phyloP scores from a whole-genome alignment of 2,888 invertebrate genomes.

The Bellardia bayeri region DNA sequence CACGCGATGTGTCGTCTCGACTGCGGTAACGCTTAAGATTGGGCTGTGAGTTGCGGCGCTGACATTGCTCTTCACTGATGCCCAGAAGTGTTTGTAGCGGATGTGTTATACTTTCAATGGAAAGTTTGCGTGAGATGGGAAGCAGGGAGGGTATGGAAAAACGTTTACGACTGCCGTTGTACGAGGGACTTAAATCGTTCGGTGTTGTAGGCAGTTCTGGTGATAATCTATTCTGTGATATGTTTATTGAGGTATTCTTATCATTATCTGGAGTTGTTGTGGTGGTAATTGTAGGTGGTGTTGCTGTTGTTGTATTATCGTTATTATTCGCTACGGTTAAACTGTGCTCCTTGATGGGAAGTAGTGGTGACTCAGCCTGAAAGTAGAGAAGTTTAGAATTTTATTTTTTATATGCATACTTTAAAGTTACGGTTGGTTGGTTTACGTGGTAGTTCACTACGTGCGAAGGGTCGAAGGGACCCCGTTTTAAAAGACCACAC shows the following conservation, averaged over 20 bases:
- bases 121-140: constrained; percentile 70
- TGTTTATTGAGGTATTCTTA: constrained; percentile 76
- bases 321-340: constrained; percentile 67
- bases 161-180: constrained; percentile 55
- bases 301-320: constrained; percentile 71
- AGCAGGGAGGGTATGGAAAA: constrained; percentile 66
- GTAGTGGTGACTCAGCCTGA: constrained; percentile 82
- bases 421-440: too few relatives aligned
- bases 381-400: constrained; percentile 40
- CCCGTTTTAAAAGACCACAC: too few relatives aligned
- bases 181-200: constrained; percentile 58
- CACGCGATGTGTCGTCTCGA: constrained; percentile 52
- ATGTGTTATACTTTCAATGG: constrained; percentile 68
- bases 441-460: too few relatives aligned
- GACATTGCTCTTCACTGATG: constrained; percentile 74
- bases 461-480: too few relatives aligned
- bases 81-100: constrained; percentile 66
- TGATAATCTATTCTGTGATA: constrained; percentile 76
- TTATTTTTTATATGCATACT: not conserved
- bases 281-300: constrained; percentile 59
- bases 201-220: constrained; percentile 62
- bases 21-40: constrained; percentile 68
- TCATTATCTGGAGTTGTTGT: constrained; percentile 57
- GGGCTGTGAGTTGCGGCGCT: constrained; percentile 78
- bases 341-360: constrained; percentile 78